phyloP scores from a whole-genome alignment of 2,113 vertebrate species.

The Dipodomys spectabilis region DNA sequence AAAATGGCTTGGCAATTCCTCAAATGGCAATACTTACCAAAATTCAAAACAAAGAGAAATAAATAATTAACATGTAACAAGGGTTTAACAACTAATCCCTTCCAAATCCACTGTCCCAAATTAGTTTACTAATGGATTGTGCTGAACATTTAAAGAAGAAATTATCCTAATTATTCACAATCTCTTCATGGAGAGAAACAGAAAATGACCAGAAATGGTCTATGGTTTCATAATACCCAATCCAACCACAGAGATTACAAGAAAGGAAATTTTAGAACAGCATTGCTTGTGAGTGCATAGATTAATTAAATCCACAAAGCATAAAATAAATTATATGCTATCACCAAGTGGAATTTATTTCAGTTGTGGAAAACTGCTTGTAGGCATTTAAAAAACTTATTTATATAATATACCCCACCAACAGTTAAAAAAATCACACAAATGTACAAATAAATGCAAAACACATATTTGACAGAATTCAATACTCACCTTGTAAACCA shows the following conservation, averaged over 20 bases:
- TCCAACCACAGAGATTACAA: too few species aligned
- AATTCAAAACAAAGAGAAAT: not conserved
- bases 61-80: too few species aligned
- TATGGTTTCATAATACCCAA: too few species aligned
- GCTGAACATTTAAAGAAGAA: too few species aligned
- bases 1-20: not conserved
- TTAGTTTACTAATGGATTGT: too few species aligned
- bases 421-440: not conserved
- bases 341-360: not conserved
- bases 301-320: not conserved
- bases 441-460: not conserved
- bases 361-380: not conserved
- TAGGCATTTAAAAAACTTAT: not conserved
- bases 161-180: too few species aligned
- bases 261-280: too few species aligned
- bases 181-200: too few species aligned
- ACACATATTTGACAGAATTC: slow-evolving; percentile 7
- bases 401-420: not conserved
- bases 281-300: not conserved
- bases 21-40: not conserved
- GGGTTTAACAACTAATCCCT: too few species aligned
- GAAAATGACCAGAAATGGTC: too few species aligned
- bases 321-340: not conserved
- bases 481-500: not conserved
- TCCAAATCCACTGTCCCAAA: too few species aligned